Evolutionary conservation across 64 coral and sea anemone species (phyloP), one percentile per base, ranked within the genome.

Genomic region (Dendronephthya gigantea): DNA sequence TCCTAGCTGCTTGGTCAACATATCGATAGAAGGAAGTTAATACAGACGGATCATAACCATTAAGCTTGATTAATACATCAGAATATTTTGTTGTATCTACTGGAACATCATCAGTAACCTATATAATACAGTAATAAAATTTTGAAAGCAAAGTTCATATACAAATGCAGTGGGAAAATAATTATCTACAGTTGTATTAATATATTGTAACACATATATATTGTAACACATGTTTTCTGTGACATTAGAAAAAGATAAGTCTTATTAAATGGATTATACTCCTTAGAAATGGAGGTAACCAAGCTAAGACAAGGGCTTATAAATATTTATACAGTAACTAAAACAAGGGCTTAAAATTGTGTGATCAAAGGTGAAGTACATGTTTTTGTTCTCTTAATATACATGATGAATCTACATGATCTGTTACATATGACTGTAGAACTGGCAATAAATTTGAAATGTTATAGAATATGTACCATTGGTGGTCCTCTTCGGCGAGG

Each of bases 21-120:
- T 93, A 98, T 37, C 93, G 92, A 37, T 90, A 93, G 72, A 85
- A 93, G 43, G 87, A 83, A 45, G 93, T 90, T 33, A 98, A 50
- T 58, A 98, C 43, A 9, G 87, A 92, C 43, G 82, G 79, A 75
- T 98, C 95, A 40, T 90, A 55, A 11, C 95, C 95, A 38, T 93
- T 89, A 23, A 98, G 15, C 82, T 90, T 93, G 19, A 98, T 89
- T 86, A 98, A 83, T 35, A 98, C 85, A 88, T 98, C 89, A 43
- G 87, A 85, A 49, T 98, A 98, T 34, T 79, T 79, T 79, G 72
- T 28, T 39, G 27, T 79, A 29, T 79, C 72, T 10, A 35, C 4
- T 34, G 72, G 72, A 36, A 79, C 36, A 3, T 79, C 72, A 19
- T 79, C 72, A 10, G 36, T 17, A 29, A 79, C 32, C 72, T 79